Percentiles rank a stretch among this genome's conserved stretches.
Evolutionary conservation across 2,113 vertebrate species (phyloP).

Genomic region (Chrysochloris asiatica): DNA sequence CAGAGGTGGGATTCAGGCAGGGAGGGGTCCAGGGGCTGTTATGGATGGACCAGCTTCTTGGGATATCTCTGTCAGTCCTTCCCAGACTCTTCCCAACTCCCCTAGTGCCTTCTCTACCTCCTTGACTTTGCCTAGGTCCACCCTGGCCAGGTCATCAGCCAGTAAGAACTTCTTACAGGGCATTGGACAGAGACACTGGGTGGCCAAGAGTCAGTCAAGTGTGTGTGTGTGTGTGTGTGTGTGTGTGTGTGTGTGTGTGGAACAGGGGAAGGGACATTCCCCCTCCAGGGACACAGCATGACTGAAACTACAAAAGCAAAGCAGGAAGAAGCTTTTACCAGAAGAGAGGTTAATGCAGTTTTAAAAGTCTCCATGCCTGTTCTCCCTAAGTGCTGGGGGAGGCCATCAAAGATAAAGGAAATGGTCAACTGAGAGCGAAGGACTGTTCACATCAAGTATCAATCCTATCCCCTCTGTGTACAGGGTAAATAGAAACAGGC

Average conservation of each 20-base stretch:
- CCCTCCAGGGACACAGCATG: fast-evolving
- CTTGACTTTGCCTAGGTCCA: not conserved
- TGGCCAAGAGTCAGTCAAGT: not conserved
- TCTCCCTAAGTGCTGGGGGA: no score
- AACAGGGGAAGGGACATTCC: not conserved
- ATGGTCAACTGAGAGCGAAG: no score
- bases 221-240: not conserved
- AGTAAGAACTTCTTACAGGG: not conserved
- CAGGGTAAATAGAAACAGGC: no score
- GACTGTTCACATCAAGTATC: no score
- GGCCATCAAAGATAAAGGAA: no score
- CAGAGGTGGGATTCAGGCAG: not conserved
- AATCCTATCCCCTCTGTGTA: no score
- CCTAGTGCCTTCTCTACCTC: not conserved
- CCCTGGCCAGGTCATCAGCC: not conserved
- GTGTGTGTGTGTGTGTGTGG: not conserved
- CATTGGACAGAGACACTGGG: fast-evolving
- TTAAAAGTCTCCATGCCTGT: not conserved
- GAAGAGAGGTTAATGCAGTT: not conserved
- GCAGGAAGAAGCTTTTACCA: not conserved
- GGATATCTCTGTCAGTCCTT: not conserved
- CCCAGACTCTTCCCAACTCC: not conserved
- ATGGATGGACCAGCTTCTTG: not conserved
- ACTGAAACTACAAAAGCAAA: not conserved
- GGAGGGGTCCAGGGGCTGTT: not conserved